These are phyloP conservation scores for Sander lucioperca DNA, from an alignment of 2,113 vertebrate species.

Conservation along the genomic window DNA sequence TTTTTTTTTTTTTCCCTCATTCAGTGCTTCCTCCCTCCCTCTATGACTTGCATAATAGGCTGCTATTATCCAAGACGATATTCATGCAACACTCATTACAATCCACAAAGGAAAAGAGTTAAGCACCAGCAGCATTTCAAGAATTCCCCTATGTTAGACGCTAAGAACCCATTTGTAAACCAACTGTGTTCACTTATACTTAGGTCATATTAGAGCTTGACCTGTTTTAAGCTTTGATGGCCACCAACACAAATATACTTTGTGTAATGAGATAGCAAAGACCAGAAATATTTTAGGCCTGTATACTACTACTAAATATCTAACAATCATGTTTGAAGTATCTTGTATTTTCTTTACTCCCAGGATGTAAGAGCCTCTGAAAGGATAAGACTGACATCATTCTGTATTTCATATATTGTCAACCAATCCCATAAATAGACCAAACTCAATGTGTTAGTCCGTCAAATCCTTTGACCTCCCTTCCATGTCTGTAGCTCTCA, in stretches of 20 bases:
- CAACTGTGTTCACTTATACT: background rate
- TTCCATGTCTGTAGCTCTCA: background rate
- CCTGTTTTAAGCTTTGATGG: background rate
- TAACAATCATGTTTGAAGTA: background rate
- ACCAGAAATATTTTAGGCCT: background rate
- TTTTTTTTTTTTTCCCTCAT: background rate
- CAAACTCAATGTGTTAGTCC: background rate
- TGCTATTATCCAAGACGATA: constrained; percentile 22
- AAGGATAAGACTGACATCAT: background rate
- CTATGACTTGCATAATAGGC: constrained; percentile 42
- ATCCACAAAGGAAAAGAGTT: constrained; percentile 30
- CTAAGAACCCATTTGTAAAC: constrained; percentile 4
- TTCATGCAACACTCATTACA: constrained; percentile 26
- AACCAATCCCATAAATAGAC: background rate
- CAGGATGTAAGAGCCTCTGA: background rate
- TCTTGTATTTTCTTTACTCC: background rate
- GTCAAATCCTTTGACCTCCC: background rate
- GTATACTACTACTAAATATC: background rate
- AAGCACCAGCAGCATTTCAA: constrained; percentile 37
- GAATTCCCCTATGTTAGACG: background rate
- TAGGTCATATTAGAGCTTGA: background rate
- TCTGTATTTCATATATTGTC: background rate
- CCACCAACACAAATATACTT: background rate
- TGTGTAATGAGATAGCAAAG: background rate
- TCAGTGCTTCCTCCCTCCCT: constrained; percentile 25